Base-by-base conservation (phyloP, 2,797 vertebrate genomes). In the Megalops cyprinoides region DNA sequence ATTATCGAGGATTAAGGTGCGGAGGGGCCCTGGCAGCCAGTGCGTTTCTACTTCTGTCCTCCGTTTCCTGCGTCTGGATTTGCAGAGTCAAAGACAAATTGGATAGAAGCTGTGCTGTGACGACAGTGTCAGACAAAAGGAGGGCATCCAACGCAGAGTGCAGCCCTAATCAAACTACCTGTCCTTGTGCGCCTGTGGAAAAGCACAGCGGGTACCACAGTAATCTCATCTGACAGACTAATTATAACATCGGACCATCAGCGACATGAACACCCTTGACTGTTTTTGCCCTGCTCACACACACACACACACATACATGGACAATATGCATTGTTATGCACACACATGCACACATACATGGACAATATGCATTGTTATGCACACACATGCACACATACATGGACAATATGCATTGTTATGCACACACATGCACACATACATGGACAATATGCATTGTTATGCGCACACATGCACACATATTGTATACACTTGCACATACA, bases 61-160 rank as follows among this genome's bases (percentile, higher is more conserved):
- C 65, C 69, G 31, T 71, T 71, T 44, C 67, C 67, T 44, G 67
- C n/a, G n/a, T n/a, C n/a, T n/a, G n/a, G n/a, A n/a, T n/a, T n/a
- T n/a, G n/a, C n/a, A n/a, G n/a, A n/a, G n/a, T n/a, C n/a, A n/a
- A n/a, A n/a, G n/a, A 39, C 67, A 44, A 23, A 20, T n/a, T 37
- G 15, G 31, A 65, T 65, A 34, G 31, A 37, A 15, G 58, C 23
- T 34, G 31, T 15, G 20, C 31, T 34, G 15, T 65, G 62, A 37
- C 12, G 31, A 12, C 62, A 65, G 65, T 65, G 62, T 18, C 31
- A 14, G 39, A 71, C 37, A 71, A 44, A 44, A 3, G 7, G n/a
- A 42, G 37, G 67, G 71, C 67, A 20, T 37, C 65, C 31, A 34
- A 31, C 8, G 34, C 31, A 39, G 14, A 39, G 4, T 8, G 31